These are phyloP conservation scores for Platycnemis pennipes DNA, from an alignment of 2,888 invertebrate genomes.

Conservation along the genomic window DNA sequence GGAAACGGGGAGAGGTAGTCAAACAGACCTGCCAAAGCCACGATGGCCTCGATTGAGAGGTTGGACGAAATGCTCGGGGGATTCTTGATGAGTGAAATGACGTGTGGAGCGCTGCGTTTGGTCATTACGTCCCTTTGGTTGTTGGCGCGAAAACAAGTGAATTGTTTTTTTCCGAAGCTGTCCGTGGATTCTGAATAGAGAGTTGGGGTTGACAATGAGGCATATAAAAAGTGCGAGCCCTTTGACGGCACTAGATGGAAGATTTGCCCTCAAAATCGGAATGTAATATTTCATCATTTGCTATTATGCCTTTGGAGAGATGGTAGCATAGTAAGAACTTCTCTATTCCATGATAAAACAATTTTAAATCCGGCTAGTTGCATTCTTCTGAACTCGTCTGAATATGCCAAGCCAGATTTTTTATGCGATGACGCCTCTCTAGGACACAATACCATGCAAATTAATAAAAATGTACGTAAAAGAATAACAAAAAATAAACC, in stretches of 20 bases:
- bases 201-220: background rate
- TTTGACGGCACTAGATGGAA: no score
- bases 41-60: background rate
- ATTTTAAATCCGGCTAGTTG: no score
- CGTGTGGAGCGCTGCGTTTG: constrained; percentile 6
- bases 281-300: no score
- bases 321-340: no score
- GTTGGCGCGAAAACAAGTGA: background rate
- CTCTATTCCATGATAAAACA: background rate
- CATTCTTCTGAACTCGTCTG: no score
- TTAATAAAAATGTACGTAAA: no score
- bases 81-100: background rate
- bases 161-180: background rate
- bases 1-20: background rate
- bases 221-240: background rate
- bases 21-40: background rate
- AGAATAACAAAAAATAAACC: no score
- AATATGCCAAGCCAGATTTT: no score
- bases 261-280: no score
- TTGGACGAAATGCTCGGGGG: background rate
- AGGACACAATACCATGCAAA: no score
- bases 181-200: background rate
- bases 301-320: no score
- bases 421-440: no score
- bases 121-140: background rate